phyloP scores from a whole-genome alignment of 2,113 vertebrate species.

The Ovis canadensis region DNA sequence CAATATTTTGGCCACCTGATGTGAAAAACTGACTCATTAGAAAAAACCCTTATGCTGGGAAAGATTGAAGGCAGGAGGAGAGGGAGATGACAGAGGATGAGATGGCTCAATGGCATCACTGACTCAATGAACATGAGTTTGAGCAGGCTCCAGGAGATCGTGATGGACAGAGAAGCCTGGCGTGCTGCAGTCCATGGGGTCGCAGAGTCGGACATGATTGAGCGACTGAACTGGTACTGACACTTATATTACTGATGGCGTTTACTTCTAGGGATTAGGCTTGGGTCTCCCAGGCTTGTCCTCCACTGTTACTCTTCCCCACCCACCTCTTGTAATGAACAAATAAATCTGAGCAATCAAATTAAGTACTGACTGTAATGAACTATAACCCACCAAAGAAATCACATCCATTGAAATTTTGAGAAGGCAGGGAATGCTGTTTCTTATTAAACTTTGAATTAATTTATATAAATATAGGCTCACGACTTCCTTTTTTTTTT shows the following conservation, averaged over 20 bases:
- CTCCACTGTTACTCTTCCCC: not conserved
- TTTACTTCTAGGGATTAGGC: not conserved
- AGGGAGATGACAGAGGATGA: not conserved
- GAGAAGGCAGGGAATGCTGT: not conserved
- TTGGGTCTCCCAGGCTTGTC: not conserved
- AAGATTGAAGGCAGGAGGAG: not conserved
- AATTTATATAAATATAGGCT: not conserved
- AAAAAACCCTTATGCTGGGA: not conserved
- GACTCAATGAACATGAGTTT: not conserved
- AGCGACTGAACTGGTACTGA: not conserved
- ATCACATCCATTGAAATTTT: not conserved
- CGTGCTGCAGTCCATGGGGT: not conserved
- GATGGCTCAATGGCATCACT: not conserved
- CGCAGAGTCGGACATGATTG: not conserved
- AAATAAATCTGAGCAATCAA: not conserved
- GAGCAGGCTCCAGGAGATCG: not conserved
- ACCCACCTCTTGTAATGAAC: not conserved
- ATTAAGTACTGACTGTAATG: not conserved
- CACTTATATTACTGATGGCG: not conserved
- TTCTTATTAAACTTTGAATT: not conserved
- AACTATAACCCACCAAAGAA: not conserved
- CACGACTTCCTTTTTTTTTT: not conserved
- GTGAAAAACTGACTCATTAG: not conserved
- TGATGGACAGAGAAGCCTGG: not conserved
- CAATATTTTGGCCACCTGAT: not conserved